These are phyloP conservation scores for Cryptophagus acutangulus DNA, from an alignment of 2,888 invertebrate species.

Conservation along the genomic window DNA sequence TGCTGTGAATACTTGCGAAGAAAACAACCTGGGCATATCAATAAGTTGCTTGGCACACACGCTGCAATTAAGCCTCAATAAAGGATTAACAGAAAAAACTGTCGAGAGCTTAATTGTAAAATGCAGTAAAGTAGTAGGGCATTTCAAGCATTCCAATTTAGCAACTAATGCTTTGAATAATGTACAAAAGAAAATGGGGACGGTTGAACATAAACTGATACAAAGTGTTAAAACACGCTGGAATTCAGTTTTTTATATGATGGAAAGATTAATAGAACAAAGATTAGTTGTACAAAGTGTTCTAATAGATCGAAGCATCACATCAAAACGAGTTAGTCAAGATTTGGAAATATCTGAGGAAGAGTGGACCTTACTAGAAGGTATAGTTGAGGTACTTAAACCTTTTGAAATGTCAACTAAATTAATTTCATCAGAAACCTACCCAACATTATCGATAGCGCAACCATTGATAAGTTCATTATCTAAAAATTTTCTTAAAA, in stretches of 20 bases:
- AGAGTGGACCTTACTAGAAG: no score
- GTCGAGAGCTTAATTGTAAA: neutral
- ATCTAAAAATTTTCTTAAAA: neutral
- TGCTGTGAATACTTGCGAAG: neutral
- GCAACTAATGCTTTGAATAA: neutral
- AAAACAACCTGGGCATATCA: no score
- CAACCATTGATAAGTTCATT: neutral
- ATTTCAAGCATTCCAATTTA: constrained; percentile 1
- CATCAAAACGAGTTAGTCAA: neutral
- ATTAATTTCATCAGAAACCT: neutral
- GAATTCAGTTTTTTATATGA: neutral
- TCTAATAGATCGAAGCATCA: neutral
- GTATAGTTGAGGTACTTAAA: no score
- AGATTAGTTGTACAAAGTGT: neutral
- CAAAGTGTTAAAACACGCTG: neutral
- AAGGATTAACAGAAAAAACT: neutral
- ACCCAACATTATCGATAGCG: neutral
- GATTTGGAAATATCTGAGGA: no score
- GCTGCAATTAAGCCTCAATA: neutral
- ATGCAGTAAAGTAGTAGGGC: neutral
- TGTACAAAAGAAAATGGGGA: neutral
- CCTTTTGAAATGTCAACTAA: no score
- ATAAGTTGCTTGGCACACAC: neutral
- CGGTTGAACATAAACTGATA: neutral
- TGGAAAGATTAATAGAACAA: neutral